Base-by-base conservation (phyloP, 2,113 vertebrate genomes). In the Phaetusa simplex region DNA sequence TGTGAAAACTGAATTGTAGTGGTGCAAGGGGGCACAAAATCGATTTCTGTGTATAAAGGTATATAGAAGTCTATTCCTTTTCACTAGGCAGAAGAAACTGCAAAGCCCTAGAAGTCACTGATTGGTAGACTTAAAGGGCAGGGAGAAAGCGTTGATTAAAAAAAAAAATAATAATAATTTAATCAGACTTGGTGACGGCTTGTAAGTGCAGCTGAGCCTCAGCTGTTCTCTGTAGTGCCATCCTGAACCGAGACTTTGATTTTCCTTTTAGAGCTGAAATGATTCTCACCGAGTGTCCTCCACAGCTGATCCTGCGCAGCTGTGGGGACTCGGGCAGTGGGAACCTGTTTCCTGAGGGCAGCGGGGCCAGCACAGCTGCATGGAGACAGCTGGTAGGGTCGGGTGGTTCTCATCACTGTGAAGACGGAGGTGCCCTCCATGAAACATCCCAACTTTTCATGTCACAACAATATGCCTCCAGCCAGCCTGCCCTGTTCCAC, bases 321-420 rank as follows among this genome's bases (percentile, higher is more conserved):
- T 96, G 92, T 32, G 70, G 43, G 49, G 27, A 36, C 70, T 72
- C 14, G 62, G 49, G n/a, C 69, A 92, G 24, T 7, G 15, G 62
- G 86, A 87, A 86, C 42, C 26, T 2, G 4, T 58, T 82, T 94
- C 40, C 83, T 76, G 80, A 43, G 50, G 52, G 69, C 32, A 88
- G 21, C 14, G 21, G 40, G 26, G 83, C 72, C 88, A 94, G 86
- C 80, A 92, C 94, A 97, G 92, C 94, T 93, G 90, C 65, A 8
- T 6, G 24, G 56, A 72, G 65, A 42, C 93, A 95, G 30, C 88
- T 91, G 83, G 2, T 43, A 2, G 7, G 24, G 40, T n/a, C 0
- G 0, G n/a, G 4, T 45, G 38, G 16, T 81, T 95, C 91, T 58
- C 72, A 74, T 15, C 59, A 8, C 11, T 19, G 26, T 9, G 47